Evolutionary conservation across 2,113 vertebrate genomes (phyloP), one percentile per base, ranked within the genome.

Genomic region (Xiphorhynchus elegans): DNA sequence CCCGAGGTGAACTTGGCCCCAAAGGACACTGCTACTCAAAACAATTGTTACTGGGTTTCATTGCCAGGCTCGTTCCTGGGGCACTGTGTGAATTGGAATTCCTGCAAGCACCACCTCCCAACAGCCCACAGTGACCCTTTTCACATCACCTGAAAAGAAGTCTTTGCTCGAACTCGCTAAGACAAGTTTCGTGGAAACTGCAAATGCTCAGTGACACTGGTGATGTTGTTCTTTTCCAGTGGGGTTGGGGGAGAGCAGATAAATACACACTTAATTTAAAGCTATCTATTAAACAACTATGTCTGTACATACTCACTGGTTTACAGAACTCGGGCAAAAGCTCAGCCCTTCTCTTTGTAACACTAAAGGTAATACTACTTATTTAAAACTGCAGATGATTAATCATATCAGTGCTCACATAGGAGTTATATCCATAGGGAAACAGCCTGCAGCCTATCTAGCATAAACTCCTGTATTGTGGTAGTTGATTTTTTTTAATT

Each of bases 381-480:
- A 77, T 95, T 93, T 96, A 93, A 88, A 96, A 91, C 63, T 93
- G 90, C 75, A 9, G 56, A 50, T 93, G 39, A 90, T 94, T 89
- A 91, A 94, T 88, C 93, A 90, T 87, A 92, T 89, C 92, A 96
- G 83, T 95, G 84, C 93, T 95, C 95, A 93, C 29, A 20, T 88
- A 97, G 95, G 91, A 96, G 75, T 64, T 96, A 42, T 77, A 79
- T 85, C 86, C 72, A 55, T 90, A 95, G 76, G 92, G 83, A 95
- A 88, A 87, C 75, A 93, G 94, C 89, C 90, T 96, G 77, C 93
- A 91, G 91, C 92, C 90, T 92, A 70, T 70, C 94, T 96, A 97
- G 92, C 87, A 95, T 95, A 93, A 93, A 93, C 83, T 97, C 96
- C 91, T 84, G 84, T 82, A 87, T 85, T 63, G 93, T 93, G 79